phyloP scores from a whole-genome alignment of 1,140 invertebrate species.

The Caenorhabditis latens region DNA sequence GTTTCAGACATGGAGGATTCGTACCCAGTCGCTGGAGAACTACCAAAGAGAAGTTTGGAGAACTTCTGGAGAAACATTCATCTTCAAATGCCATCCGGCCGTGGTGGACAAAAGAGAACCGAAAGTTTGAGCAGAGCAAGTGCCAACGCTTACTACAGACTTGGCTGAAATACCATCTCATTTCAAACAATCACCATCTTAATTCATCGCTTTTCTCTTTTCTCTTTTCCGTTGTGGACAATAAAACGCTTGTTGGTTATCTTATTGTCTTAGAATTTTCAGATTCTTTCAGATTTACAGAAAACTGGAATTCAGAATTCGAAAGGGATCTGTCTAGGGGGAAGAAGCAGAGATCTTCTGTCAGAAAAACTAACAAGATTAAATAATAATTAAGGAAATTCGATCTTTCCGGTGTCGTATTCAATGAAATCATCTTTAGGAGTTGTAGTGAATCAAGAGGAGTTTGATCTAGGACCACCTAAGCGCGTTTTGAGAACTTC shows the following conservation, averaged over 20 bases:
- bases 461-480: too few relatives aligned
- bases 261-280: too few relatives aligned
- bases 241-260: slow-evolving; percentile 45
- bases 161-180: slow-evolving; percentile 51
- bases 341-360: too few relatives aligned
- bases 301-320: too few relatives aligned
- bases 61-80: slow-evolving; percentile 66
- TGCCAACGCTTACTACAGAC: slow-evolving; percentile 64
- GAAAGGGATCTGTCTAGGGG: too few relatives aligned
- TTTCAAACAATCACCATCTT: background rate
- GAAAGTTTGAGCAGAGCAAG: slow-evolving; percentile 62
- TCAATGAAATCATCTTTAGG: too few relatives aligned
- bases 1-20: slow-evolving; percentile 47
- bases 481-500: too few relatives aligned
- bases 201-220: slow-evolving; percentile 10
- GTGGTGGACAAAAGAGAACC: slow-evolving; percentile 60
- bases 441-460: too few relatives aligned
- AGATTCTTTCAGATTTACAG: background rate
- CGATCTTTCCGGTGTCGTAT: too few relatives aligned
- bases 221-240: background rate
- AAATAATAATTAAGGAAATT: too few relatives aligned
- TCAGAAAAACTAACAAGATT: too few relatives aligned
- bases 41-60: slow-evolving; percentile 63
- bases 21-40: slow-evolving; percentile 29
- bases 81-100: slow-evolving; percentile 56